Percentiles rank a stretch among this genome's conserved stretches.
Evolutionary conservation across 2,113 vertebrate species (phyloP).

Genomic region (Apodemus speciosus): DNA sequence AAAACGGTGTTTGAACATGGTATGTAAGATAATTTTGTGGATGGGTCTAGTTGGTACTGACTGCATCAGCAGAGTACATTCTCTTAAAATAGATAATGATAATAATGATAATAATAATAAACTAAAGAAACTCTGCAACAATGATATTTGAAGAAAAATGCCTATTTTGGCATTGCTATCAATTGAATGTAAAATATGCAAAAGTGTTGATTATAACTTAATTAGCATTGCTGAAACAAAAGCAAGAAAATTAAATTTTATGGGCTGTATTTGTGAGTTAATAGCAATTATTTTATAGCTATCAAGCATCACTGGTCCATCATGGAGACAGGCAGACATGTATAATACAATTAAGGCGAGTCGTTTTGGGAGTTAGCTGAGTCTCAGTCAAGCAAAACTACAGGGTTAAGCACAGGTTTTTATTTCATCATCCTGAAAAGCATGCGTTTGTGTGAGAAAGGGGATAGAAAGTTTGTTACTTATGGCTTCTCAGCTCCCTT

Average conservation of each 20-base stretch:
- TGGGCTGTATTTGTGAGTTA: slow-evolving; percentile 44
- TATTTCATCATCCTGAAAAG: neutral
- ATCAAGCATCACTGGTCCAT: slow-evolving; percentile 29
- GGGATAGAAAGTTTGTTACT: neutral
- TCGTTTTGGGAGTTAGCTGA: slow-evolving; percentile 20
- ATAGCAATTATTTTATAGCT: slow-evolving; percentile 47
- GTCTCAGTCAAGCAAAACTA: slow-evolving; percentile 42
- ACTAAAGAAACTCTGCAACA: neutral
- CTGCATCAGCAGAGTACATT: neutral
- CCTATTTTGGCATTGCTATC: slow-evolving; percentile 54
- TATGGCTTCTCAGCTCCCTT: neutral
- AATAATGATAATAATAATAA: slow-evolving; percentile 16
- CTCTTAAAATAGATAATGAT: neutral
- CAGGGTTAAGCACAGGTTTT: slow-evolving; percentile 2
- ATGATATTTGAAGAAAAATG: slow-evolving; percentile 42
- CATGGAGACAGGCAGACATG: slow-evolving; percentile 31
- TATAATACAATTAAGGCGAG: slow-evolving; percentile 42
- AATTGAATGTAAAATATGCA: slow-evolving; percentile 51
- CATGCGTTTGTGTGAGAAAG: neutral
- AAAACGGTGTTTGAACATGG: neutral
- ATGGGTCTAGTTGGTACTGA: neutral
- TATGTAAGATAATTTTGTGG: slow-evolving; percentile 11
- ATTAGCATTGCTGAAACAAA: slow-evolving; percentile 68
- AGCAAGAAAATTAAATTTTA: slow-evolving; percentile 54
- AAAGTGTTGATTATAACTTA: slow-evolving; percentile 36